Percentiles rank a stretch among this genome's conserved stretches.
phyloP scores from a whole-genome alignment of 2,797 vertebrate species.

The Limosa lapponica region DNA sequence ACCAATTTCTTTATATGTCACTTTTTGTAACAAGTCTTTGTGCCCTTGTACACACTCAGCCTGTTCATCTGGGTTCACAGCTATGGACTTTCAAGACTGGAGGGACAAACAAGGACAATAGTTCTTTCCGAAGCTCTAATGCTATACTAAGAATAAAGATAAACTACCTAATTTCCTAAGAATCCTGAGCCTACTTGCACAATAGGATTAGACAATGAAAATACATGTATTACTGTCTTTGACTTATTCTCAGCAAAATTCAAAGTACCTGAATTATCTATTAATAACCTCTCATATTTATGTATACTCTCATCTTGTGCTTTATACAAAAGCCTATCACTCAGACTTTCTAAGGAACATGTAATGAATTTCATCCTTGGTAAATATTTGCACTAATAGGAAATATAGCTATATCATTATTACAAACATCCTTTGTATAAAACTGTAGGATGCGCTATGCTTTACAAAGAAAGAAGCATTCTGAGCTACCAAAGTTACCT shows the following conservation, averaged over 20 bases:
- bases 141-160: background rate
- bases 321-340: background rate
- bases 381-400: background rate
- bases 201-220: background rate
- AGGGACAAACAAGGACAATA: constrained; percentile 2
- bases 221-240: background rate
- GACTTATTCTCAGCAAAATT: background rate
- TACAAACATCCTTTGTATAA: background rate
- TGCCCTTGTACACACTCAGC: constrained; percentile 20
- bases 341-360: background rate
- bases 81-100: background rate
- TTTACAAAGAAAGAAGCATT: background rate
- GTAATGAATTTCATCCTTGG: background rate
- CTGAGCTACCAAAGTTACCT: background rate
- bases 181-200: background rate
- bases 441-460: background rate
- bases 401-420: background rate
- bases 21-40: constrained; percentile 47
- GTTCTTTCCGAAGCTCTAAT: constrained; percentile 11
- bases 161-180: background rate
- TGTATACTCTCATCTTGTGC: background rate
- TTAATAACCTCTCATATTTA: background rate
- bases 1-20: constrained; percentile 51
- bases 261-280: background rate
- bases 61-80: constrained; percentile 23